Percentiles rank a stretch among this genome's conserved stretches.
Conservation (phyloP, 2,888 invertebrate species). For the Heteromurus nitidus region DNA sequence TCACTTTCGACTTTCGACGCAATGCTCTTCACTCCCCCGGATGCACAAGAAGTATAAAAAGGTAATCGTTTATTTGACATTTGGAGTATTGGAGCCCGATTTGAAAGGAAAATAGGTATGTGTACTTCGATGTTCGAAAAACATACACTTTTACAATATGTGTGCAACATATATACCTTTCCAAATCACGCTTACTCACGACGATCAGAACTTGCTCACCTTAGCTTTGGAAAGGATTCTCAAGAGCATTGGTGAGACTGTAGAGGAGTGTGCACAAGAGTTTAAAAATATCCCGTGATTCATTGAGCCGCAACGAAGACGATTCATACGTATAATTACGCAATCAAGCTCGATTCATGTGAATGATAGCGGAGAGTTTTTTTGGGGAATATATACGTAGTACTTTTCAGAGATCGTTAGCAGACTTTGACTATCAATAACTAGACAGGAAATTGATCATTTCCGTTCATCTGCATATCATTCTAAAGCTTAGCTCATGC, state of each 20-base stretch:
- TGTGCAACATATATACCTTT: neutral
- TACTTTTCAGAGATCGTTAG: too few relatives aligned
- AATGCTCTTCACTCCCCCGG: conserved; percentile 14
- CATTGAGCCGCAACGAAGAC: conserved; percentile 54
- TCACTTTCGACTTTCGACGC: neutral
- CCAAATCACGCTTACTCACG: too few relatives aligned
- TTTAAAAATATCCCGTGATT: conserved; percentile 59
- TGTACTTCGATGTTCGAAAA: too few relatives aligned
- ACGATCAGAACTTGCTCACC: too few relatives aligned
- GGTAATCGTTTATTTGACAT: conserved; percentile 61
- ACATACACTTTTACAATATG: neutral
- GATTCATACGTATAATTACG: conserved; percentile 56
- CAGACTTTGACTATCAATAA: too few relatives aligned
- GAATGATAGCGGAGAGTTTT: conserved; percentile 23
- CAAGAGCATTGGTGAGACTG: neutral
- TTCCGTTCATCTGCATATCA: too few relatives aligned
- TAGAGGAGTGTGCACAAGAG: conserved; percentile 15
- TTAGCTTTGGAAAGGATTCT: neutral
- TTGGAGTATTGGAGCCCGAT: conserved; percentile 52
- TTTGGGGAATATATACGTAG: conserved; percentile 22
- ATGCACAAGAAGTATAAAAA: too few relatives aligned
- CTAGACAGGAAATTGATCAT: too few relatives aligned
- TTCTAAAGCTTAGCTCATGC: too few relatives aligned
- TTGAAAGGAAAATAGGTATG: conserved; percentile 14
- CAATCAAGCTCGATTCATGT: conserved; percentile 56